Percentiles rank a stretch among this genome's conserved stretches.
Evolutionary conservation across 2,888 invertebrate genomes (phyloP).

Genomic region (Noctuana brunneofusca): DNA sequence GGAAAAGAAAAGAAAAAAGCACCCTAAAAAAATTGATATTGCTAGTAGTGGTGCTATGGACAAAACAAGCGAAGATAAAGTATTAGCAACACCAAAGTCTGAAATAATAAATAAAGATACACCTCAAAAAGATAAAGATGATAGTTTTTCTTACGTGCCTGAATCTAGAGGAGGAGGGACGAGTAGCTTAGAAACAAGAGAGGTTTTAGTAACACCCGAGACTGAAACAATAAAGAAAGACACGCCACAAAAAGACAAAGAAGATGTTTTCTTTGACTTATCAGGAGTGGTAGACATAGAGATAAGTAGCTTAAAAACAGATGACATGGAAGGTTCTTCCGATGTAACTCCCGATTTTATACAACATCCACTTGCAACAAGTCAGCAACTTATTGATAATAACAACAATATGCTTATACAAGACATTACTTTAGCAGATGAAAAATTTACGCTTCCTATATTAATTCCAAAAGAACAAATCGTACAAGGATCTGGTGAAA

Average conservation of each 20-base stretch:
- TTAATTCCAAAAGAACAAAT: conserved; percentile 48
- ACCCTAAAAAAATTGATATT: conserved; percentile 24
- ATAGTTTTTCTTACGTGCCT: background rate
- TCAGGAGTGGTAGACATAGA: conserved; percentile 3
- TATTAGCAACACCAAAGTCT: conserved; percentile 14
- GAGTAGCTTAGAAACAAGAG: conserved; percentile 45
- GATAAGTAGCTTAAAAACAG: conserved; percentile 42
- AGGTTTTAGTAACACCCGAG: conserved; percentile 30
- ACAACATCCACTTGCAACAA: conserved; percentile 62
- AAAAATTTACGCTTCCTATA: conserved; percentile 47
- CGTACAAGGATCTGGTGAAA: conserved; percentile 55
- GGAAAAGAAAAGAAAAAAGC: conserved; percentile 31
- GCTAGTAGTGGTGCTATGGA: background rate
- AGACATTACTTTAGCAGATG: conserved; percentile 55
- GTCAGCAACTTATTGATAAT: conserved; percentile 56
- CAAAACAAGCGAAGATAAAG: background rate
- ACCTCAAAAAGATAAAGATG: conserved; percentile 3
- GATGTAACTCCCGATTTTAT: conserved; percentile 62
- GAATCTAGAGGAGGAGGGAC: conserved; percentile 3
- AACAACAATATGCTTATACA: conserved; percentile 68
- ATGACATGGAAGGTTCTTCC: conserved; percentile 50
- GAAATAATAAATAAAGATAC: conserved; percentile 4
- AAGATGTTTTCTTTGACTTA: conserved; percentile 1
- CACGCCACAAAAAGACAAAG: conserved; percentile 3
- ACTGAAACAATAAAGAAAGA: conserved; percentile 8